Base-by-base conservation (phyloP, 2,797 vertebrate genomes). In the Myotis planiceps region DNA sequence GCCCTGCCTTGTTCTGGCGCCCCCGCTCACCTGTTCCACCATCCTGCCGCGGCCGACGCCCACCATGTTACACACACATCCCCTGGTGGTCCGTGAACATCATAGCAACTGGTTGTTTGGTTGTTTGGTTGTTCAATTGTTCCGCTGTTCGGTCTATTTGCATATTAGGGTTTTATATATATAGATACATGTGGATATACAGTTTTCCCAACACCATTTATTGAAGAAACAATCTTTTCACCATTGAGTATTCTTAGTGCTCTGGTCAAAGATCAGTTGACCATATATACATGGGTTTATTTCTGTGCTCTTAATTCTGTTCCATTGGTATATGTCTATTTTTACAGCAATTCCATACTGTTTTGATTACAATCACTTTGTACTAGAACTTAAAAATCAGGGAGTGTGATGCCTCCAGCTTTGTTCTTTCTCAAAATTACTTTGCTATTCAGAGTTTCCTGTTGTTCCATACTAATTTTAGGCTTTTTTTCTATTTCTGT, bases 41-140 rank as follows among this genome's bases (percentile, higher is more conserved):
- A 51, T 51, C 49, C 49, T 51, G 18, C 49, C 3, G 6, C 0
- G 2, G 18, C 49, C 49, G 0, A 19, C 6, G 0, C 18, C 49
- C 49, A 51, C 18, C 49, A 51, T 51, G 49, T 51, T 51, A 6
- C 2, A 51, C 6, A 19, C 18, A 51, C 49, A 51, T 18, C 6
- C 18, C 18, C 49, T 51, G 6, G 18, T 51, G 49, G 49, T 51
- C 49, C 7, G 18, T 6, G 4, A 6, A 19, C 49, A 51, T 51
- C 6, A 51, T 51, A 51, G 49, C 49, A 51, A 51, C 7, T 1
- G 2, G 19, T 53, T 53, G 19, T 53, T 53, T 21, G 51, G 2
- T 3, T 53, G 51, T 21, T 53, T 1, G 3, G 19, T 53, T 53
- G 7, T 53, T 53, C 51, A 21, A 53, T 21, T 53, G 19, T 53